Base-by-base conservation (phyloP, 2,888 invertebrate genomes). In the Phlogophora meticulosa region DNA sequence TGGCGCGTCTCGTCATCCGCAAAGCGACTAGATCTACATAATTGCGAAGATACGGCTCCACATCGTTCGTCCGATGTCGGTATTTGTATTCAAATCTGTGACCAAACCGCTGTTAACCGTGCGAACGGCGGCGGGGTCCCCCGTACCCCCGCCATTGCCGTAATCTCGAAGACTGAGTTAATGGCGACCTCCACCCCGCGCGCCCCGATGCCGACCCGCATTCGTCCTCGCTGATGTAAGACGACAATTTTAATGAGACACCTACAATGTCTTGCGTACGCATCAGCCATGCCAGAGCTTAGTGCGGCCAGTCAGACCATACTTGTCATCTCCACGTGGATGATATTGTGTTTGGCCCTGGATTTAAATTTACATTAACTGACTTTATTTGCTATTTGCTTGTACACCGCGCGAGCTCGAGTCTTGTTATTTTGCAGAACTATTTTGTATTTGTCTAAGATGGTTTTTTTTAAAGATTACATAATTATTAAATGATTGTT, bases 71-170 rank as follows among this genome's bases (percentile, higher is more conserved):
- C 80, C 70, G 48, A 72, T 76, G 77, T 61, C 78, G 81, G 74
- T 81, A 84, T 85, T 85, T 81, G 80, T 83, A 84, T 84, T 85
- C 80, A 83, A 85, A 84, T 84, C 82, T 78, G 81, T 74, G 80
- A 75, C 81, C 81, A 77, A 80, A 75, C 78, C 81, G 74, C 73
- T 79, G 74, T 76, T 75, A 83, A 77, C 78, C 80, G 77, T 63
- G 68, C 77, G 66, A 73, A 66, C 60, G 68, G 61, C 68, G 67
- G 66, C 67, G 62, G 59, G 49, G 57, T 55, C 69, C 61, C 61
- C 49, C 72, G 52, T 60, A 61, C 70, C 80, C 67, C 64, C 62
- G 61, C 82, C 71, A 72, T 82, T 74, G 73, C 74, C 61, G 76
- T 82, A 81, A 81, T 81, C 82, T 81, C 67, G 75, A 75, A 80